Evolutionary conservation across 2,888 invertebrate genomes (phyloP), one percentile per base, ranked within the genome.

Genomic region (Helleia helle): DNA sequence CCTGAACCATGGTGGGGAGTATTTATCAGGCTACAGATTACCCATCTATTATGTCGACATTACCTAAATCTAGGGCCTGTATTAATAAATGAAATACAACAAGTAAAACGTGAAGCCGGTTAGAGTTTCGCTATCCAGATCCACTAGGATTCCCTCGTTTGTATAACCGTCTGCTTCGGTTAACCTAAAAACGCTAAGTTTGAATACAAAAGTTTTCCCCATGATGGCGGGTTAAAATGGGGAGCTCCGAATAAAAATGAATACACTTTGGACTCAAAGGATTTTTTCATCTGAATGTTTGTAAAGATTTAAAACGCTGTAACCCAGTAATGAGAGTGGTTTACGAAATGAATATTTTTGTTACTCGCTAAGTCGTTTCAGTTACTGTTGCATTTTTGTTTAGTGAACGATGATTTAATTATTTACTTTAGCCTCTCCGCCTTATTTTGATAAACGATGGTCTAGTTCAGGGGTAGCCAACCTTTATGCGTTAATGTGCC

Each of bases 201-300:
- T 31, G 18, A 31, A 31, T 31, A 31, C 31, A 31, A 31, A 31
- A 31, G 31, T 17, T 11, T 31, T 31, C 31, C 31, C 31, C 31
- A 11, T 17, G 31, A 31, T 31, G 18, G 15, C 17, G 31, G 31
- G 18, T 18, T 31, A 31, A 31, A 31, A 31, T 17, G 31, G 11
- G 31, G 17, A 31, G 30, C 17, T 31, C 17, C 31, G 18, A 22
- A 22, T 22, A 22, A 6, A 31, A 31, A 31, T 31, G 31, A 31
- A 31, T 31, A 18, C 31, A 31, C 31, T 31, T 31, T 31, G 31
- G 31, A 12, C 31, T 31, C 31, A 31, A 31, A 31, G 18, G 18
- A 4, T 22, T 31, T 31, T 31, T 31, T 31, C 31, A 9, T 7
- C 31, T 31, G 11, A 17, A 31, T 31, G 31, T 31, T 18, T 31